Evolutionary conservation across 2,888 invertebrate genomes (phyloP).

Genomic region (Corbicula japonica): DNA sequence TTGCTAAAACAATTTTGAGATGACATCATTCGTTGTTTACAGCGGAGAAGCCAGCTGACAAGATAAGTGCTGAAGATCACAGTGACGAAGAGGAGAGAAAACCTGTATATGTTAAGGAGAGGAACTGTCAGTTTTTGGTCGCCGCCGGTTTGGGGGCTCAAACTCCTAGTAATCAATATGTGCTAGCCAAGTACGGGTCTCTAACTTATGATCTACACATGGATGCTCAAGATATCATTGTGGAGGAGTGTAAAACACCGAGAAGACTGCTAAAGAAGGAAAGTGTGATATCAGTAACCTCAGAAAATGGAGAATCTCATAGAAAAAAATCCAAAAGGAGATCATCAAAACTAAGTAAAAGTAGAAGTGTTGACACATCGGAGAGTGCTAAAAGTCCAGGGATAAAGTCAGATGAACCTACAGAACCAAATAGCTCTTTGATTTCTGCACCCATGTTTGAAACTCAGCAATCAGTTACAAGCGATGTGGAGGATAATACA

Average conservation of each 20-base stretch:
- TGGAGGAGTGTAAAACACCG: constrained; percentile 52
- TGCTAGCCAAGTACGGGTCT: constrained; percentile 38
- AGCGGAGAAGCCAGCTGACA: too few species aligned
- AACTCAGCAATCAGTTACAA: background rate
- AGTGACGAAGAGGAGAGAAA: constrained; percentile 2
- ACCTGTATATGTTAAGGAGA: constrained; percentile 34
- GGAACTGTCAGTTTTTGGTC: constrained; percentile 42
- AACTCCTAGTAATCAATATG: constrained; percentile 48
- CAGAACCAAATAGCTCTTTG: too few species aligned
- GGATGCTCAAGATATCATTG: constrained; percentile 54
- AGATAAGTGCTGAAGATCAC: background rate
- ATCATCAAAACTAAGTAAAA: constrained; percentile 29
- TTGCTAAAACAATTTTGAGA: too few species aligned
- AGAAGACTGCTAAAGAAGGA: constrained; percentile 41
- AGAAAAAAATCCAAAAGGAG: constrained; percentile 32
- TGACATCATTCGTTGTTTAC: too few species aligned
- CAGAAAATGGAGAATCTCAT: constrained; percentile 2
- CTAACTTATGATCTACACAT: constrained; percentile 46
- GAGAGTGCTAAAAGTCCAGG: background rate
- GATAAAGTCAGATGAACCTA: background rate
- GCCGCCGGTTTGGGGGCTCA: constrained; percentile 53
- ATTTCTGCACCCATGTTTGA: too few species aligned
- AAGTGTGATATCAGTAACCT: constrained; percentile 35
- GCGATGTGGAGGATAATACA: background rate
- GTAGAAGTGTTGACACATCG: background rate